Conservation (phyloP, 2,888 invertebrate species). For the Cryptosula pallasiana region DNA sequence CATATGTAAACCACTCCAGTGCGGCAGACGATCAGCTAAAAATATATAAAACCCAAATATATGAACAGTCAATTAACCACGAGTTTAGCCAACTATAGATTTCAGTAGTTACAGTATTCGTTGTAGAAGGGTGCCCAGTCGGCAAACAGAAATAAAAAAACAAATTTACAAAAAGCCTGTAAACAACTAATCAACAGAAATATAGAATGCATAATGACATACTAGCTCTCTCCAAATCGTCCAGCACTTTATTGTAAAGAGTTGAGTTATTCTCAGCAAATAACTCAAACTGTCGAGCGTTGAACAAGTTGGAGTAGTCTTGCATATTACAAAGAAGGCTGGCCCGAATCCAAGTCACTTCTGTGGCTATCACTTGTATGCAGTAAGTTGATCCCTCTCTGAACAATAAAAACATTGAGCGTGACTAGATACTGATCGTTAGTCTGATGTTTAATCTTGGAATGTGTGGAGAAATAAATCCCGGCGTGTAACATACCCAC, state of each 20-base stretch:
- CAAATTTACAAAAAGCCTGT: neutral
- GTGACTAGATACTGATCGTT: too few relatives aligned
- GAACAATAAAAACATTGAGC: neutral
- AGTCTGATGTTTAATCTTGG: too few relatives aligned
- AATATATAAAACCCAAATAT: neutral
- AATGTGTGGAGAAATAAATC: too few relatives aligned
- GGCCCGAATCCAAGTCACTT: neutral
- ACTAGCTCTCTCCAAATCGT: neutral
- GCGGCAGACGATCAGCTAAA: neutral
- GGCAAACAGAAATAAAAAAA: neutral
- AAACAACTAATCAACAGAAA: neutral
- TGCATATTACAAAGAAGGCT: neutral
- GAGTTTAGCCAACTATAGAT: too few relatives aligned
- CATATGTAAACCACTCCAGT: slow-evolving; percentile 13
- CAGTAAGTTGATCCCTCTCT: neutral
- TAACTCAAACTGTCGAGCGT: neutral
- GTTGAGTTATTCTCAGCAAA: neutral
- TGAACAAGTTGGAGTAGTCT: neutral
- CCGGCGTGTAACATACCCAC: too few relatives aligned
- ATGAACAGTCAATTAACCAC: neutral
- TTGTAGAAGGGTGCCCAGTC: neutral
- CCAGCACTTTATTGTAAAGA: neutral
- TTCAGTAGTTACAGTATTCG: too few relatives aligned
- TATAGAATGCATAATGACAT: neutral
- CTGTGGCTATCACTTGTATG: neutral